phyloP scores from a whole-genome alignment of 2,113 vertebrate species.

The Microcebus tavaratra region DNA sequence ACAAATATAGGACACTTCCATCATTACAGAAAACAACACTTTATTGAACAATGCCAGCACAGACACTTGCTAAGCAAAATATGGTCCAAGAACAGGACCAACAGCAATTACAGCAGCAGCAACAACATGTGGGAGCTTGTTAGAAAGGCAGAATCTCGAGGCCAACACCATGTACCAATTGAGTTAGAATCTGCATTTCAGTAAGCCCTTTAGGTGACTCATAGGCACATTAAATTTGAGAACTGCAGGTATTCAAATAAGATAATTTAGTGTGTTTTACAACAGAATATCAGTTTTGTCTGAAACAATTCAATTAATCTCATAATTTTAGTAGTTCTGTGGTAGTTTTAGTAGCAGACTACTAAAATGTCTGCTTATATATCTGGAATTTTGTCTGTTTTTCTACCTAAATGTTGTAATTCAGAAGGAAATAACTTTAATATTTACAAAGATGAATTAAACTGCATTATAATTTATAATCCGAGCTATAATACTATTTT shows the following conservation, averaged over 20 bases:
- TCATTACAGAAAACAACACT: too few species aligned
- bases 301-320: neutral
- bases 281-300: neutral
- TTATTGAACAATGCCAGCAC: neutral
- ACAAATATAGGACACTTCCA: neutral
- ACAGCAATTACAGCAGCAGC: neutral
- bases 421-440: neutral
- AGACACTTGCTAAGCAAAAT: neutral
- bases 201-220: neutral
- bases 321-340: neutral
- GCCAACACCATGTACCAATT: accelerated
- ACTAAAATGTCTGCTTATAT: neutral
- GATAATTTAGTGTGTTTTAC: neutral
- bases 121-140: neutral
- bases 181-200: neutral
- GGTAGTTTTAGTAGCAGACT: neutral
- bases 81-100: neutral
- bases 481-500: neutral
- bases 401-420: neutral
- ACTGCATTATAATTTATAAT: neutral
- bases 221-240: neutral
- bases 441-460: neutral
- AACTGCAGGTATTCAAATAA: neutral
- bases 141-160: neutral
- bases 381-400: neutral